These are phyloP conservation scores for Kryptopterus vitreolus DNA, from an alignment of 2,797 vertebrate species.

Conservation along the genomic window DNA sequence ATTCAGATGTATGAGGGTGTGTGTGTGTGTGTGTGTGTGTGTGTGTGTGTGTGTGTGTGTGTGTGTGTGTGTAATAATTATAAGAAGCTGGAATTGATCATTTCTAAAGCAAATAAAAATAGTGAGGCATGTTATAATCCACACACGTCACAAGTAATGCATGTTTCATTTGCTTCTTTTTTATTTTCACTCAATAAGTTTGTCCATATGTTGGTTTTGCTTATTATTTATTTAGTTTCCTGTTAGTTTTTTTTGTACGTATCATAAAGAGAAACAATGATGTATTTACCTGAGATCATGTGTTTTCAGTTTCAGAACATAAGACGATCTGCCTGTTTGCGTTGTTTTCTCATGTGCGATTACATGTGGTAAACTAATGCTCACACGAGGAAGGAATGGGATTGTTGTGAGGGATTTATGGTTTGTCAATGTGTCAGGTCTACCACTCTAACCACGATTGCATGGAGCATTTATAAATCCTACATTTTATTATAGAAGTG, in stretches of 20 bases:
- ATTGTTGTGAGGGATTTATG: not conserved
- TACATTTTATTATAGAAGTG: not conserved
- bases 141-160: not conserved
- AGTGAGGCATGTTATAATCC: not conserved
- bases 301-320: not conserved
- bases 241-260: not conserved
- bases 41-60: not conserved
- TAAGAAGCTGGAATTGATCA: not conserved
- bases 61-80: not conserved
- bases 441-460: not conserved
- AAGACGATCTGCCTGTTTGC: not conserved
- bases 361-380: not conserved
- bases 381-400: not conserved
- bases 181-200: not conserved
- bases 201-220: not conserved
- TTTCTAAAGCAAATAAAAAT: not conserved
- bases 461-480: slow-evolving; percentile 28
- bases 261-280: not conserved
- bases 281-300: not conserved
- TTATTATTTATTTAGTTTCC: not conserved
- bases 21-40: not conserved
- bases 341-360: not conserved
- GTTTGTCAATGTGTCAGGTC: not conserved
- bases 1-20: not conserved
- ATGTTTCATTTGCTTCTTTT: not conserved